Evolutionary conservation across 2,888 invertebrate species (phyloP), one percentile per base, ranked within the genome.

Genomic region (Drosophila neutralis): DNA sequence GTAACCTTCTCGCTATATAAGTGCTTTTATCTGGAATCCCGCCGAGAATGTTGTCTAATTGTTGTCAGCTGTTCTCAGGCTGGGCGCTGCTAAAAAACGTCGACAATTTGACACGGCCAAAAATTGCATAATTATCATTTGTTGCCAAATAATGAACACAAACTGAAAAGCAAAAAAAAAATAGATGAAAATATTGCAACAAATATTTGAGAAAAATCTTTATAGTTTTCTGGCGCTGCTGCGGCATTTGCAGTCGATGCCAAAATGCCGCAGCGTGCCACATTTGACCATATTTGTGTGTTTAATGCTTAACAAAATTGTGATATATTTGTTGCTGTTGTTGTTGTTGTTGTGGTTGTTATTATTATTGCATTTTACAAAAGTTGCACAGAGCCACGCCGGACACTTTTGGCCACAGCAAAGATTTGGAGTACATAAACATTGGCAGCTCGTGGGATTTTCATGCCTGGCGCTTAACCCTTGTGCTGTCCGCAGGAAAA

Each of bases 221-320:
- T 63, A 38, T n/a, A 57, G 69, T 42, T 70, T 66, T 70, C 7
- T 8, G 45, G 21, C 6, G 45, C 13, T 38, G 53, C 48, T 64
- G 36, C n/a, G 31, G 24, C 35, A 29, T 38, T 45, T 52, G 42
- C 49, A 57, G 52, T 52, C 35, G 31, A 57, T 38, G 10, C 64
- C 75, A 61, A 74, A 86, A 83, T 83, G 74, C 84, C 84, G 76
- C 87, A 35, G 84, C 87, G 87, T 87, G 87, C 84, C 84, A 77
- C 87, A 84, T 87, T 84, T 84, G 87, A 87, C 84, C 87, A 87
- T 80, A 83, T 87, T 83, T 73, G 74, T 60, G 74, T 69, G 58
- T 65, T 65, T 59, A 68, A 68, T 77, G 70, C 59, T 52, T 24
- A 35, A 24, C 15, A 70, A 72, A 82, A 78, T 68, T 78, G 68